These are phyloP conservation scores for Phaethon lepturus DNA, from an alignment of 2,113 vertebrate species.

Conservation along the genomic window DNA sequence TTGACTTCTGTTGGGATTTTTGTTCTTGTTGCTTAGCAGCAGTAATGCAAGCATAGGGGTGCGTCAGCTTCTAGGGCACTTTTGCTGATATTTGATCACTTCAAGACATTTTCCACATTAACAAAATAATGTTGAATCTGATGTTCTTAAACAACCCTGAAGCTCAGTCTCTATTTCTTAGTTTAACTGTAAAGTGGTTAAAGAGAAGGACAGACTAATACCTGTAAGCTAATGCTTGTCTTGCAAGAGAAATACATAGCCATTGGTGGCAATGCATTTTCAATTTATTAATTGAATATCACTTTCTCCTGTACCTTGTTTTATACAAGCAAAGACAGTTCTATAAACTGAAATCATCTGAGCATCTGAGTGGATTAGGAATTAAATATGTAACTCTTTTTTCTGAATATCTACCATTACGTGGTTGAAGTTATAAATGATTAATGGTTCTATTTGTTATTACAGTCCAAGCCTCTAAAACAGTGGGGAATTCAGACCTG, in stretches of 20 bases:
- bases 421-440: neutral
- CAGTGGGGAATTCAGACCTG: neutral
- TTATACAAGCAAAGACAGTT: neutral
- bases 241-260: neutral
- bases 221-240: neutral
- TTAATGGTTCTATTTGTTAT: neutral
- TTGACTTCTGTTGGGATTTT: neutral
- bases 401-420: neutral
- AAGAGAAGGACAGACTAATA: neutral
- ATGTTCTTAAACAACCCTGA: neutral
- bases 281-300: neutral
- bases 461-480: neutral
- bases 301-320: neutral
- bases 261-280: neutral
- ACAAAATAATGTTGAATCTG: neutral
- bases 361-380: neutral
- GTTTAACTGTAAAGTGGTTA: neutral
- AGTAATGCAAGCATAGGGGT: neutral
- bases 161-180: neutral
- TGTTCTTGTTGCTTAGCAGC: slow-evolving; percentile 46
- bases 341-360: neutral
- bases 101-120: neutral
- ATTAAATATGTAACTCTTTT: neutral
- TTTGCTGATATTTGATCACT: neutral
- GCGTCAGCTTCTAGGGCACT: neutral